Evolutionary conservation across 2,113 vertebrate species (phyloP), one percentile per base, ranked within the genome.

Genomic region (Irena cyanogastra): DNA sequence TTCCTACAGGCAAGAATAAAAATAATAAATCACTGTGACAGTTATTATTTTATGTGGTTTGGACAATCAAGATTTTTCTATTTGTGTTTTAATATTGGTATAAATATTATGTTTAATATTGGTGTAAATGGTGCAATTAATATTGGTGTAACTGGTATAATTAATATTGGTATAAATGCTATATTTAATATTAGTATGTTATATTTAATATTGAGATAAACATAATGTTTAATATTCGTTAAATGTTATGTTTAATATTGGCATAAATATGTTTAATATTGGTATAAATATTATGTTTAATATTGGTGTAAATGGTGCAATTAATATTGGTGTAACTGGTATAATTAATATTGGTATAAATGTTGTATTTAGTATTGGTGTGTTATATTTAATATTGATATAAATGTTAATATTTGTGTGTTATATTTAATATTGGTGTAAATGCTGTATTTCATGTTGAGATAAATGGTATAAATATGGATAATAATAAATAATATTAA

Each of bases 311-410:
- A 45, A 26, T n/a, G n/a, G n/a, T n/a, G n/a, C n/a, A n/a, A n/a
- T n/a, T n/a, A n/a, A n/a, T n/a, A n/a, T n/a, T n/a, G n/a, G n/a
- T n/a, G n/a, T n/a, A n/a, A n/a, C n/a, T 27, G 42, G 41, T 12
- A 41, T 1, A 6, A 61, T 49, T 10, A 37, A 39, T 39, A 18
- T 44, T 18, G 4, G 3, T 28, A 4, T 11, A 45, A 30, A 30
- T 10, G 4, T 2, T 23, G 3, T 30, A 8, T 0, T 16, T 35
- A 54, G 42, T 26, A 54, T 27, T n/a, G 30, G 4, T 27, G 4
- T 16, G 23, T 13, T 14, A 10, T 13, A 27, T 1, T 56, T 72
- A 54, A 33, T 11, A 24, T 6, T 4, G 4, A 8, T 37, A 16
- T 8, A 77, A 61, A 61, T 16, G 18, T n/a, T n/a, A n/a, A n/a